These are phyloP conservation scores for Batillaria attramentaria DNA, from an alignment of 1,140 invertebrate genomes.

Conservation along the genomic window DNA sequence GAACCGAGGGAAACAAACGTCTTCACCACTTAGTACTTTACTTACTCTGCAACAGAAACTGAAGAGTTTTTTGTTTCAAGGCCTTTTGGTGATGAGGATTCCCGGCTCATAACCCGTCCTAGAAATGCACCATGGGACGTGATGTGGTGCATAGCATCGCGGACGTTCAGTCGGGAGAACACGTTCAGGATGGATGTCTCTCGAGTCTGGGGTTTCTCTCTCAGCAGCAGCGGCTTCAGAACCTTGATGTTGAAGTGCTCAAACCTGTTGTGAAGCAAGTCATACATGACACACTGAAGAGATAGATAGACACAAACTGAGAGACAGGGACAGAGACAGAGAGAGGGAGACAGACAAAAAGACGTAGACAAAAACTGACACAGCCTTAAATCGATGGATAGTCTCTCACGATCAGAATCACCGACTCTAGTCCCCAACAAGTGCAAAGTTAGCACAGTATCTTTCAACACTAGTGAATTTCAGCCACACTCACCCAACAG, in stretches of 20 bases:
- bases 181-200: slow-evolving; percentile 96
- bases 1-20: too few relatives aligned
- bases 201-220: slow-evolving; percentile 84
- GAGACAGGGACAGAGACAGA: too few relatives aligned
- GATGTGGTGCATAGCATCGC: slow-evolving; percentile 80
- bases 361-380: too few relatives aligned
- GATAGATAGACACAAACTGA: too few relatives aligned
- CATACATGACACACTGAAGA: slow-evolving; percentile 18
- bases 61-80: slow-evolving; percentile 25
- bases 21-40: too few relatives aligned
- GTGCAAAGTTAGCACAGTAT: too few relatives aligned
- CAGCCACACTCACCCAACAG: too few relatives aligned
- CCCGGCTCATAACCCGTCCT: slow-evolving; percentile 18
- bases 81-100: slow-evolving; percentile 27
- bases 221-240: slow-evolving; percentile 88
- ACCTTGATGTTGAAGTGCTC: slow-evolving; percentile 95
- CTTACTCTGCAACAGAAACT: neutral
- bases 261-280: slow-evolving; percentile 77
- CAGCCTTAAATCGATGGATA: too few relatives aligned
- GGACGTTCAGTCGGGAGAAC: slow-evolving; percentile 93
- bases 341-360: too few relatives aligned
- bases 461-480: too few relatives aligned
- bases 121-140: slow-evolving; percentile 30
- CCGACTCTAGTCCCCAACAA: too few relatives aligned
- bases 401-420: too few relatives aligned